These are phyloP conservation scores for Emesis russula DNA, from an alignment of 2,888 invertebrate species.

Conservation along the genomic window DNA sequence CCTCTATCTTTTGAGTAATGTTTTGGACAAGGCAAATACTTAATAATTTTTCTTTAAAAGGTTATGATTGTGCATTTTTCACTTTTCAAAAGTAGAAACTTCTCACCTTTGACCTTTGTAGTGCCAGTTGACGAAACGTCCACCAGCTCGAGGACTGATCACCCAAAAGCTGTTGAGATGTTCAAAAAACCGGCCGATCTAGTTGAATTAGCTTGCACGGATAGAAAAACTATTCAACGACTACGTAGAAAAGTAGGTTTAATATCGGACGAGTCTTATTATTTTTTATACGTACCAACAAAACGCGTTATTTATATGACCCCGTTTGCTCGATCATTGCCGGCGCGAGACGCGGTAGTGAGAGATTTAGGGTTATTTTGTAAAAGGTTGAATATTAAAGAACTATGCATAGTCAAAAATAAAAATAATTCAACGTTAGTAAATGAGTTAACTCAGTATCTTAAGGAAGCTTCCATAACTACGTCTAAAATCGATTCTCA, in stretches of 20 bases:
- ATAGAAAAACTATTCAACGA: too few species aligned
- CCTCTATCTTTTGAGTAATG: too few species aligned
- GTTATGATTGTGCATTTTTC: too few species aligned
- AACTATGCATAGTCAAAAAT: constrained; percentile 24
- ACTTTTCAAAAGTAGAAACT: too few species aligned
- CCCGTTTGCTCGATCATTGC: constrained; percentile 47
- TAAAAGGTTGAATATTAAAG: constrained; percentile 35
- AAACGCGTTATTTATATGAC: neutral
- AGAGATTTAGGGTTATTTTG: constrained; percentile 57
- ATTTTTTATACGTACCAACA: too few species aligned
- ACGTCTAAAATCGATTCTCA: neutral
- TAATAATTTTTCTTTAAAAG: too few species aligned
- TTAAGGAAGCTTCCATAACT: neutral
- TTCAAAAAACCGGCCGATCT: neutral
- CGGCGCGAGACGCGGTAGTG: constrained; percentile 59
- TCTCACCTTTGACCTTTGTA: too few species aligned
- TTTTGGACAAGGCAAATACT: too few species aligned
- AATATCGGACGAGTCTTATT: too few species aligned
- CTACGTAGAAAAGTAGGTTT: too few species aligned
- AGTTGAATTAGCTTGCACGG: neutral
- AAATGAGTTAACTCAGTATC: neutral
- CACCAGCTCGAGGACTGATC: neutral
- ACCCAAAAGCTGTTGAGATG: neutral
- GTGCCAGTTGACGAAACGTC: neutral
- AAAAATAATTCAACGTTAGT: neutral